Conservation (phyloP, 1,140 invertebrate species). For the Leptinotarsa lineolata region DNA sequence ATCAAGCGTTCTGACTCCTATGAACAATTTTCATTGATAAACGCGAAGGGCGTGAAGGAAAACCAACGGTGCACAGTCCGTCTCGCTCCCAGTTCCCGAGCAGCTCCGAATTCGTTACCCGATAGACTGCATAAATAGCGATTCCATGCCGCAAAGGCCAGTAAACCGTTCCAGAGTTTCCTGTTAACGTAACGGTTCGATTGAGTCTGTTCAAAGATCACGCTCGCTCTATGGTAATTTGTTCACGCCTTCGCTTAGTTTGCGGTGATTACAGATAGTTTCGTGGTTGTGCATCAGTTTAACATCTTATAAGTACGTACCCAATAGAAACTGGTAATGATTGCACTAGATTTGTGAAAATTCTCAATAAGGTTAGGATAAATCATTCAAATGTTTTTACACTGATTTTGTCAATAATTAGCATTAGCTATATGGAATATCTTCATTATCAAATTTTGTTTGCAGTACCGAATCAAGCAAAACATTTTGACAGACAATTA, state of each 20-base stretch:
- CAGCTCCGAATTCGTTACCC: background rate
- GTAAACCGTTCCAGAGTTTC: background rate
- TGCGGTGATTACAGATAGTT: background rate
- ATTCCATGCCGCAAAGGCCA: constrained; percentile 7
- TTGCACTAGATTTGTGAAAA: too few species aligned
- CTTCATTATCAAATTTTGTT: too few species aligned
- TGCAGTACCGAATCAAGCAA: too few species aligned
- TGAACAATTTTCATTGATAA: background rate
- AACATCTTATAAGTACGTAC: too few species aligned
- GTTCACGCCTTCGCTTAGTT: background rate
- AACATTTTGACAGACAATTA: too few species aligned
- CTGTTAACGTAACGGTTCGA: background rate
- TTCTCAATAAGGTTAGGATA: too few species aligned
- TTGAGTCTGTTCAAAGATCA: background rate
- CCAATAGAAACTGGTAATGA: too few species aligned
- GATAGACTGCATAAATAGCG: background rate
- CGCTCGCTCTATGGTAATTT: constrained; percentile 5
- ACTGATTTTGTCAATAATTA: too few species aligned
- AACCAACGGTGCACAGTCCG: background rate
- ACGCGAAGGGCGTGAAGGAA: background rate
- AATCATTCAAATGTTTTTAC: too few species aligned
- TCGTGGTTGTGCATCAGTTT: background rate
- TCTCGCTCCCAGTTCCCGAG: constrained; percentile 1
- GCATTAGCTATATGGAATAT: too few species aligned
- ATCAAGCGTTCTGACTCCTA: background rate